Conservation (phyloP, 2,113 vertebrate genomes). For the Glareola pratincola region DNA sequence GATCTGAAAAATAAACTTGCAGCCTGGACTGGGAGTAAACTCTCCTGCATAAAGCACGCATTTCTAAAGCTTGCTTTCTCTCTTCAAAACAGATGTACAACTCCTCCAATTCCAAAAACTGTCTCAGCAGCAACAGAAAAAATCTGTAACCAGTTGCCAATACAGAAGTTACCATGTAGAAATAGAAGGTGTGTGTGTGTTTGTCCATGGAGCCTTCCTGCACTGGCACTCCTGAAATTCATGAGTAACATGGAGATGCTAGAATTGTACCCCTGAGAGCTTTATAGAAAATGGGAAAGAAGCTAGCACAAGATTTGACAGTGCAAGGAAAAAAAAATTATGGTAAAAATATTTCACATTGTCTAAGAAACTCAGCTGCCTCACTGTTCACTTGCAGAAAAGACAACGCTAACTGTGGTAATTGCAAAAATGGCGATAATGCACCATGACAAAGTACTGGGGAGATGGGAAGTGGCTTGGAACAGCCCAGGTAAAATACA, state of each 20-base stretch:
- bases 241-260: background rate
- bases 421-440: background rate
- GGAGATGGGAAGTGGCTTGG: background rate
- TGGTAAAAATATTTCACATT: slow-evolving; percentile 54
- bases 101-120: background rate
- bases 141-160: background rate
- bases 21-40: background rate
- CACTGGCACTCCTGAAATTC: background rate
- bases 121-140: background rate
- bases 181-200: background rate
- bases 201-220: background rate
- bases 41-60: background rate
- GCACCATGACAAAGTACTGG: background rate
- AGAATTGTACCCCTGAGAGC: background rate
- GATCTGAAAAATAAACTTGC: background rate
- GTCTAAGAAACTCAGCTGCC: background rate
- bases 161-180: background rate
- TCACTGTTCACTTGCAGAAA: background rate
- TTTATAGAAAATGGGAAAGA: background rate
- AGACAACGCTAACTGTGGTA: background rate
- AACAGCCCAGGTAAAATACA: background rate
- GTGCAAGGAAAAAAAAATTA: slow-evolving; percentile 33
- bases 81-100: background rate
- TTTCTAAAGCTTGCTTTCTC: background rate
- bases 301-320: background rate